Evolutionary conservation across 2,113 vertebrate species (phyloP).

Genomic region (Hemiprocne comata): DNA sequence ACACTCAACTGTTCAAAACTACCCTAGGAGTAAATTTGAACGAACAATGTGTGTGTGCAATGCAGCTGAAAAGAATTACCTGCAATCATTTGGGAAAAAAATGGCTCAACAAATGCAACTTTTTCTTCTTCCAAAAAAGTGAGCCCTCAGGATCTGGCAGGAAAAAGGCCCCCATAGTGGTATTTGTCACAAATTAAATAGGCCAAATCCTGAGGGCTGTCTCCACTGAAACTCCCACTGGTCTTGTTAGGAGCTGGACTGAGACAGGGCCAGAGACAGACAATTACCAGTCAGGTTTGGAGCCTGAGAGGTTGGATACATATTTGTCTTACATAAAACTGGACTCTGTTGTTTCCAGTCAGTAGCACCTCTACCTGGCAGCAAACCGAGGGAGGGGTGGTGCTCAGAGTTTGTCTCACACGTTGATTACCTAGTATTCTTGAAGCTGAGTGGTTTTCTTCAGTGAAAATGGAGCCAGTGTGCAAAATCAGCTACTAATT

Average conservation of each 20-base stretch:
- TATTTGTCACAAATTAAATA: not conserved
- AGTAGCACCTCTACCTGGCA: not conserved
- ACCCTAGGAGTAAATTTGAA: not conserved
- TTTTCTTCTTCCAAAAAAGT: not conserved
- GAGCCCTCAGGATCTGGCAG: not conserved
- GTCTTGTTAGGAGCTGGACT: not conserved
- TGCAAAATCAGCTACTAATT: not conserved
- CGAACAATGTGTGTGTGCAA: not conserved
- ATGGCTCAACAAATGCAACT: not conserved
- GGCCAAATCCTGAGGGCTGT: not conserved
- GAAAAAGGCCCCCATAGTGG: not conserved
- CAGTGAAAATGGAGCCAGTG: not conserved
- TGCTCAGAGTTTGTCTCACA: not conserved
- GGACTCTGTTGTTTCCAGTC: not conserved
- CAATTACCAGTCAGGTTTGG: not conserved
- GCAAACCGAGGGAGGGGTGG: not conserved
- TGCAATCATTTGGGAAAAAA: not conserved
- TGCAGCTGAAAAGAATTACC: not conserved
- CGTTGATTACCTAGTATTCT: not conserved
- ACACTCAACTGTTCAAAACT: not conserved
- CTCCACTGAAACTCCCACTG: not conserved
- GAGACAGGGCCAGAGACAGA: not conserved
- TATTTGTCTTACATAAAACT: accelerated
- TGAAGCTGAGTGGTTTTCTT: not conserved
- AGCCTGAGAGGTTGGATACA: not conserved